These are phyloP conservation scores for Edolisoma coerulescens DNA, from an alignment of 2,113 vertebrate species.

Conservation along the genomic window DNA sequence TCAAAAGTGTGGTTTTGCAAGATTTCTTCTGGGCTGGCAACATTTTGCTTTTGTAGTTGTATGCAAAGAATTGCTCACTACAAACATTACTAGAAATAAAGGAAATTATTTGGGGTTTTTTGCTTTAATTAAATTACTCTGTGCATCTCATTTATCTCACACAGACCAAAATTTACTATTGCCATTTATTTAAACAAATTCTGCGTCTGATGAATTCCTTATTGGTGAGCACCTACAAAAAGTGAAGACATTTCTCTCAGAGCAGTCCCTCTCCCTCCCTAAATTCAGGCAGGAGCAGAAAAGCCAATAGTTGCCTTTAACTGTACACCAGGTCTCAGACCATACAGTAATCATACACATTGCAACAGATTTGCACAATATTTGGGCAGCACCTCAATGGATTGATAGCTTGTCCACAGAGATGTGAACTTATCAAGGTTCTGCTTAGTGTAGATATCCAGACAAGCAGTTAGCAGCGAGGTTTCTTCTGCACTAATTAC, in stretches of 20 bases:
- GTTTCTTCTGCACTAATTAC: slow-evolving; percentile 77
- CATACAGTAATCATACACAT: not conserved
- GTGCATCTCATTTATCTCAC: not conserved
- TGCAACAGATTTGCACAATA: not conserved
- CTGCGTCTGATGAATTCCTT: not conserved
- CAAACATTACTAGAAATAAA: not conserved
- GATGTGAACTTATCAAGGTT: slow-evolving; percentile 57
- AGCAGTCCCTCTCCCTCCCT: not conserved
- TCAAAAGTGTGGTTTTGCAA: not conserved
- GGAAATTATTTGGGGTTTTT: not conserved
- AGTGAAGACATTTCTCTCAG: not conserved
- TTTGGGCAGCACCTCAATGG: not conserved
- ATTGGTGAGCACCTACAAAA: not conserved
- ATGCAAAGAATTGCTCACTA: not conserved
- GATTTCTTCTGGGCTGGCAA: not conserved
- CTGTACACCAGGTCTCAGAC: not conserved
- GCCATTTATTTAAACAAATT: not conserved
- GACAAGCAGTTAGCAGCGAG: slow-evolving; percentile 66
- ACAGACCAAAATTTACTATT: not conserved
- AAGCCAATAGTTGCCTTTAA: not conserved
- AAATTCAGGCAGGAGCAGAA: not conserved
- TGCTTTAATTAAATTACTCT: not conserved
- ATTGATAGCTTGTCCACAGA: slow-evolving; percentile 20
- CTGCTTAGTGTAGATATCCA: slow-evolving; percentile 39
- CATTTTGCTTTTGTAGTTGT: not conserved